Evolutionary conservation across 2,797 vertebrate species (phyloP).

Genomic region (Pipistrellus kuhlii): DNA sequence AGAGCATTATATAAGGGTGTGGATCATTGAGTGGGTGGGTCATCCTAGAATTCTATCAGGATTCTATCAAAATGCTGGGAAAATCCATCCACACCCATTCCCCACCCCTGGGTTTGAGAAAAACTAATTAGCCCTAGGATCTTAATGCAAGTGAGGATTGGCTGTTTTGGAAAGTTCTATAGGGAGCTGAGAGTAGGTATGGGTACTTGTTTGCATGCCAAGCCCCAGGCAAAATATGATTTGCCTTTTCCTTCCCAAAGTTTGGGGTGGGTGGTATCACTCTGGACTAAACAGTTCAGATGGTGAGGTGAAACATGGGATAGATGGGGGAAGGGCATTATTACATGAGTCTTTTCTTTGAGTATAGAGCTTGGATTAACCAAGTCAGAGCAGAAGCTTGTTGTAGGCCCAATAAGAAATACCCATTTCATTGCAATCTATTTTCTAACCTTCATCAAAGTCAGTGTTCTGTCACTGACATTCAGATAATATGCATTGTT

Average conservation of each 20-base stretch:
- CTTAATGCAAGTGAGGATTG: not conserved
- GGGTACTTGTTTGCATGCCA: not conserved
- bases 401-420: not conserved
- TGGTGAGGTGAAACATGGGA: not conserved
- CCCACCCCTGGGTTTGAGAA: not conserved
- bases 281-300: not conserved
- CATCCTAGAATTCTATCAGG: constrained; percentile 15
- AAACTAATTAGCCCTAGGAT: not conserved
- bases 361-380: constrained; percentile 41
- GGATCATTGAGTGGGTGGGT: not conserved
- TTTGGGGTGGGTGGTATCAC: not conserved
- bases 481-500: constrained; percentile 35
- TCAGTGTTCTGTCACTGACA: constrained; percentile 21
- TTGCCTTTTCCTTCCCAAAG: not conserved
- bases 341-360: not conserved
- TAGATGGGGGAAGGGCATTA: not conserved
- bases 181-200: not conserved
- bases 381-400: not conserved
- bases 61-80: not conserved
- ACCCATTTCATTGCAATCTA: not conserved
- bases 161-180: constrained; percentile 3
- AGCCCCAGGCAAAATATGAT: not conserved
- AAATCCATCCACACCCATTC: not conserved
- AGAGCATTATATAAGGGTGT: not conserved
- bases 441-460: constrained; percentile 28